Evolutionary conservation across 1,140 invertebrate species (phyloP).

Genomic region (Aethina tumida): DNA sequence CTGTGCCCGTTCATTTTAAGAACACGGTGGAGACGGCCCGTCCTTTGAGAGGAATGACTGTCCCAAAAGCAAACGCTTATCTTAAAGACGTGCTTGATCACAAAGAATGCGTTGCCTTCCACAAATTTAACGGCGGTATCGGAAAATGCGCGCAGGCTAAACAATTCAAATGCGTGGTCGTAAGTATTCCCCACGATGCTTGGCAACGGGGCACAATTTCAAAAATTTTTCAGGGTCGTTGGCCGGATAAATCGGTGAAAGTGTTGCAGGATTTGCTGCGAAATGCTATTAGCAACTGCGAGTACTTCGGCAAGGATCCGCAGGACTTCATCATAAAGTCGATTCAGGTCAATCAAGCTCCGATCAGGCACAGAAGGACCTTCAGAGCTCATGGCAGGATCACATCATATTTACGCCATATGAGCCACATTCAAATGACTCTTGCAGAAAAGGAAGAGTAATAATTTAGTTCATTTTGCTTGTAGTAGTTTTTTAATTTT

Average conservation of each 20-base stretch:
- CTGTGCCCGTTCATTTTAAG: constrained; percentile 20
- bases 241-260: constrained; percentile 24
- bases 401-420: constrained; percentile 18
- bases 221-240: constrained; percentile 20
- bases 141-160: constrained; percentile 28
- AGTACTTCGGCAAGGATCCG: constrained; percentile 20
- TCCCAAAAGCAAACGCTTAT: constrained; percentile 20
- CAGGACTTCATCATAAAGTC: constrained; percentile 16
- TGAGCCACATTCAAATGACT: constrained; percentile 19
- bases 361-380: constrained; percentile 15
- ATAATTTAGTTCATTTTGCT: neutral
- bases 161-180: constrained; percentile 19
- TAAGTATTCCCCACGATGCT: constrained; percentile 12
- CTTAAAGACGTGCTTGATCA: constrained; percentile 21
- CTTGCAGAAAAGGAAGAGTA: constrained; percentile 10
- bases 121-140: constrained; percentile 22
- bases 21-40: constrained; percentile 20
- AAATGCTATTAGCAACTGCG: constrained; percentile 25
- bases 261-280: constrained; percentile 19
- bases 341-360: constrained; percentile 25
- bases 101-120: constrained; percentile 27
- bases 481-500: neutral
- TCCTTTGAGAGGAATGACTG: constrained; percentile 19
- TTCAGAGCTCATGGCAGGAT: constrained; percentile 27
- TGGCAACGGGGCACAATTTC: neutral